phyloP scores from a whole-genome alignment of 2,113 vertebrate species.

The Tapirus terrestris region DNA sequence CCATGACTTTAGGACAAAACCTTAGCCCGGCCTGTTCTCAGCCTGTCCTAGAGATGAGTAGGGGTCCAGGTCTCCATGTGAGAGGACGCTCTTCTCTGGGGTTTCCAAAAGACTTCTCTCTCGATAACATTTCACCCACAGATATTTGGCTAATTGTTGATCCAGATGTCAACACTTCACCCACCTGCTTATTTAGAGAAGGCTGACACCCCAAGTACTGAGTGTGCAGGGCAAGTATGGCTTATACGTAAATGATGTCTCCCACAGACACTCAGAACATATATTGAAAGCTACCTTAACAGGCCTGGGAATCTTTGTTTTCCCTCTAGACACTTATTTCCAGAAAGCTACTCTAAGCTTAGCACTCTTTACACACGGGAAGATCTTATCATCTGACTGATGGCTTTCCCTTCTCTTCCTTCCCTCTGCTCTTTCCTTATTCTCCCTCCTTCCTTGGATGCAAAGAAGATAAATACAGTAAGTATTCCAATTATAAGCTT shows the following conservation, averaged over 20 bases:
- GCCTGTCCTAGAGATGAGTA: background rate
- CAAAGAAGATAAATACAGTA: background rate
- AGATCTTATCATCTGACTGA: fast-evolving
- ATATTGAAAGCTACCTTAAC: fast-evolving
- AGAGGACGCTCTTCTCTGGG: background rate
- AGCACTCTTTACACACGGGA: background rate
- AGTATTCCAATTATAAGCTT: background rate
- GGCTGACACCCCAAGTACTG: background rate
- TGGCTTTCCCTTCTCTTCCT: too few relatives aligned
- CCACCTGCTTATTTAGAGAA: background rate
- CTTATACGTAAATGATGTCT: fast-evolving
- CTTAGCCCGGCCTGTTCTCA: background rate
- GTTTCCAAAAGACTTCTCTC: background rate
- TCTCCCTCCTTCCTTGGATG: background rate
- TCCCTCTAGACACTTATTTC: background rate
- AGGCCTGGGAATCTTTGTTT: background rate
- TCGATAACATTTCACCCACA: background rate
- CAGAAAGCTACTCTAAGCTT: background rate
- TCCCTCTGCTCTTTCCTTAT: background rate
- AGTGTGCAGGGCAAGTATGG: background rate
- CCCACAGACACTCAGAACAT: background rate
- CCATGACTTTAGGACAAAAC: background rate
- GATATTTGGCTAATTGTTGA: background rate
- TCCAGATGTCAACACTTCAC: background rate
- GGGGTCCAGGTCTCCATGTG: fast-evolving